Evolutionary conservation across 2,888 invertebrate genomes (phyloP).

Genomic region (Prenolepis imparis): DNA sequence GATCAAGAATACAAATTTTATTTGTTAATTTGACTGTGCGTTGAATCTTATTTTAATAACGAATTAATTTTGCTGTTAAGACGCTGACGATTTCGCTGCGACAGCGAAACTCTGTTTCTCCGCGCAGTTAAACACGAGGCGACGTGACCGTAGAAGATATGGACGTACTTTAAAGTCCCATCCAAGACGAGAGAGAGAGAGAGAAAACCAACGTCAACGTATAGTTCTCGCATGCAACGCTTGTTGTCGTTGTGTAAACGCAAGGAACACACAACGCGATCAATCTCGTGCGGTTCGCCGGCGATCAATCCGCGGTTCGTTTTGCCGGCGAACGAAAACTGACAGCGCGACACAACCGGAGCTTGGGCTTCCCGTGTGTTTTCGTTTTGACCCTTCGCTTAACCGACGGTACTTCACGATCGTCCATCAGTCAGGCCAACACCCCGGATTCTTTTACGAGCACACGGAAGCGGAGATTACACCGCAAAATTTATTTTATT

Average conservation of each 20-base stretch:
- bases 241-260: constrained; percentile 58
- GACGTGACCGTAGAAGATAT: constrained; percentile 16
- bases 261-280: constrained; percentile 46
- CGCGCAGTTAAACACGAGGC: not conserved
- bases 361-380: constrained; percentile 36
- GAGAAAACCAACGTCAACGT: not conserved
- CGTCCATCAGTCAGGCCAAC: constrained; percentile 35
- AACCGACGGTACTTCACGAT: constrained; percentile 37
- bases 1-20: not conserved
- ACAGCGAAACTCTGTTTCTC: constrained; percentile 27
- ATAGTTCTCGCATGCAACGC: constrained; percentile 33
- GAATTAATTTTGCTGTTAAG: not conserved
- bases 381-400: constrained; percentile 47
- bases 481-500: constrained; percentile 21
- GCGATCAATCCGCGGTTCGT: constrained; percentile 58
- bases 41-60: not conserved
- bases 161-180: constrained; percentile 38
- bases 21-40: not conserved
- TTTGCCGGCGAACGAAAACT: constrained; percentile 38
- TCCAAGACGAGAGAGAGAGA: constrained; percentile 26
- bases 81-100: not conserved
- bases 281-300: constrained; percentile 53
- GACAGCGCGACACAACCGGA: constrained; percentile 49
- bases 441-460: constrained; percentile 43
- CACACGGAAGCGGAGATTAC: constrained; percentile 46